These are phyloP conservation scores for Lasioglossum zephyrum DNA, from an alignment of 2,888 invertebrate species.

Conservation along the genomic window DNA sequence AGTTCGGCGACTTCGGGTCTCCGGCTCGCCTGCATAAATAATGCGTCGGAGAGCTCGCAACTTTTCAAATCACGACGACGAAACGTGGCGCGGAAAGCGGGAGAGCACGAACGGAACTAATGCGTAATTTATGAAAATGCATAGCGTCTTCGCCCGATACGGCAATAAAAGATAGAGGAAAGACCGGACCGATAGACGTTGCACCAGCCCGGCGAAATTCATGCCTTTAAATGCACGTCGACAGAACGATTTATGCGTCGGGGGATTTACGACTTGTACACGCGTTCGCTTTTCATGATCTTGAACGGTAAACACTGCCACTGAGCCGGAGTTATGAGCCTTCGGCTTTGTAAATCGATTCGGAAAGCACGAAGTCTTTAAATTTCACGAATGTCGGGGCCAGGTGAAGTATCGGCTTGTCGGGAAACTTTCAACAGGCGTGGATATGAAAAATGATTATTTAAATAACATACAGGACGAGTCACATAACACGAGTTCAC, in stretches of 20 bases:
- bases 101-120: conserved; percentile 55
- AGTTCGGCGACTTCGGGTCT: conserved; percentile 50
- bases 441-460: background rate
- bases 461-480: background rate
- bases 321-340: conserved; percentile 9
- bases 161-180: conserved; percentile 63
- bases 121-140: conserved; percentile 72
- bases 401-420: background rate
- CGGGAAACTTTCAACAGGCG: background rate
- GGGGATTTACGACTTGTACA: conserved; percentile 13
- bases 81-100: conserved; percentile 8
- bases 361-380: background rate
- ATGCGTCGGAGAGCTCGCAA: conserved; percentile 61
- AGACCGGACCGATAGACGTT: conserved; percentile 41
- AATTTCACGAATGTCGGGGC: background rate
- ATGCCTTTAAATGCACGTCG: conserved; percentile 22
- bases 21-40: conserved; percentile 67
- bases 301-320: conserved; percentile 11
- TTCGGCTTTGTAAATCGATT: background rate
- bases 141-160: conserved; percentile 62
- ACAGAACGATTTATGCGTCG: conserved; percentile 3
- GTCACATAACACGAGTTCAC: no score
- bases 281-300: conserved; percentile 19
- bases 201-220: conserved; percentile 19
- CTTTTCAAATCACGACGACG: conserved; percentile 69